Percentiles rank a stretch among this genome's conserved stretches.
Conservation (phyloP, 2,888 invertebrate species). For the Dyspetes luteomarginatus region DNA sequence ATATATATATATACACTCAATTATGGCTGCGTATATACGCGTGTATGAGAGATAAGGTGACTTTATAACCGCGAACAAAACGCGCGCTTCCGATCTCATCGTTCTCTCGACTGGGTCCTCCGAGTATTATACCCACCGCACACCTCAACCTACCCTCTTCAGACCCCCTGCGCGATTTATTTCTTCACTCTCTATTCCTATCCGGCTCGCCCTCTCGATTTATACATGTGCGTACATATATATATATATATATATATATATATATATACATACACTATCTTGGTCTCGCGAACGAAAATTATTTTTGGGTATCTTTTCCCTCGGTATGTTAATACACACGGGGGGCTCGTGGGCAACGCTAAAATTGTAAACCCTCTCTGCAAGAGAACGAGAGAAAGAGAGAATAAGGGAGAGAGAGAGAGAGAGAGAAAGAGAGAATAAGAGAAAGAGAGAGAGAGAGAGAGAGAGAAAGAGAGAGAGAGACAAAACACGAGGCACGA, state of each 20-base stretch:
- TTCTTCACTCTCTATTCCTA: slow-evolving; percentile 76
- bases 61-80: slow-evolving; percentile 60
- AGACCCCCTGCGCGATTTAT: slow-evolving; percentile 78
- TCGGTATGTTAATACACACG: slow-evolving; percentile 79
- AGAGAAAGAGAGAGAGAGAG: background rate
- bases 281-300: slow-evolving; percentile 75
- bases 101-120: slow-evolving; percentile 66
- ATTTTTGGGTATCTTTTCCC: slow-evolving; percentile 83
- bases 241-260: slow-evolving; percentile 12
- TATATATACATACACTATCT: slow-evolving; percentile 3
- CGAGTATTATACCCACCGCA: slow-evolving; percentile 65
- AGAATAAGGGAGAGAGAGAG: background rate
- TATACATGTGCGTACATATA: slow-evolving; percentile 40
- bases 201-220: slow-evolving; percentile 64
- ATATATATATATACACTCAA: background rate
- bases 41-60: slow-evolving; percentile 35
- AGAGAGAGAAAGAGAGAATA: background rate
- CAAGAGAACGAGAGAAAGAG: background rate
- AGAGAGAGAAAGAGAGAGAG: background rate
- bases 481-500: background rate
- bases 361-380: slow-evolving; percentile 68
- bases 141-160: slow-evolving; percentile 67
- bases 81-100: slow-evolving; percentile 64
- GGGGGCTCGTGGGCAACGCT: slow-evolving; percentile 61
- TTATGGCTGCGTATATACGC: background rate